Base-by-base conservation (phyloP, 2,113 vertebrate genomes). In the Microtus richardsoni region DNA sequence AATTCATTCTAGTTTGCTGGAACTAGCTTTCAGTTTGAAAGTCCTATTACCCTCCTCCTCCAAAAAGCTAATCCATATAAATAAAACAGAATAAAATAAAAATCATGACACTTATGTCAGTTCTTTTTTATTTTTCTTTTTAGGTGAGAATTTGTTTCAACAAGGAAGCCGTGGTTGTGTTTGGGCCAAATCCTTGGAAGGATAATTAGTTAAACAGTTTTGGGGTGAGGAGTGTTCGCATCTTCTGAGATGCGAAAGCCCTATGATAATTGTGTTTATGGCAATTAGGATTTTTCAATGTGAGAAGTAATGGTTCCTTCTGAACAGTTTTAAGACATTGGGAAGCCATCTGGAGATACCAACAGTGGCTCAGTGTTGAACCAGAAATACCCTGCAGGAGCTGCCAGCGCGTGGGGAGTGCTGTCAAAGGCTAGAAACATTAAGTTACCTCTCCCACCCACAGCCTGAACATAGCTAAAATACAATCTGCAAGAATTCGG, bases 191-290 rank as follows among this genome's bases (percentile, higher is more conserved):
- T 92, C 62, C 71, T 96, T 74, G 74, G 68, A 88, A 83, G 41
- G 73, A 82, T 97, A 90, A 93, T 97, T 93, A 96, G 86, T 84
- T 95, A 94, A 96, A 91, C 70, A 41, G 84, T 95, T 96, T 94
- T 91, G 71, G 96, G 86, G 94, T 83, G n/a, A 80, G 26, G 19
- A 86, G 70, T 26, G n/a, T 64, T 49, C 49, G 49, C 49, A 49
- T 49, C 49, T 49, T 49, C 49, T 49, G 58, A 96, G 66, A 78
- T 91, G 28, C 94, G 80, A 82, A 93, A 96, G 94, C 93, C 64
- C 70, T 88, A 41, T 73, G 73, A 95, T 86, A 70, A 86, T 96
- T 89, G 93, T 96, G 87, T 97, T 98, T 96, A 88, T 82, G 64
- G 66, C 66, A 90, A 97, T 94, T 96, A 82, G 60, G n/a, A 49